Conservation (phyloP, 2,113 vertebrate genomes). For the Cyprinodon brontotheroides region DNA sequence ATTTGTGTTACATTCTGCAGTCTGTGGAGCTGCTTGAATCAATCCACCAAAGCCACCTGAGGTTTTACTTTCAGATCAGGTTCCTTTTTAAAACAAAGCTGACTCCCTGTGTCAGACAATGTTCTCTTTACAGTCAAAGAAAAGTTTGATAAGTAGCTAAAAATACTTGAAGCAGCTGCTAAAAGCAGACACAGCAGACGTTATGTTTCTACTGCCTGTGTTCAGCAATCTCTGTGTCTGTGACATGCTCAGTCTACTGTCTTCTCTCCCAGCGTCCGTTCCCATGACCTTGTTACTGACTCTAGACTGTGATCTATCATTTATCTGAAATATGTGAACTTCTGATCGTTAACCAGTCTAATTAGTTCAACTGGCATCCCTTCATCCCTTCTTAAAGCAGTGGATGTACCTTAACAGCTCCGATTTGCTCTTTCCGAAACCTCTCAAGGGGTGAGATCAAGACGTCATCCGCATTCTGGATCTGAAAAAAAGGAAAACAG, state of each 20-base stretch:
- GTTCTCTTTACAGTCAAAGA: background rate
- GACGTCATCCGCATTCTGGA: constrained; percentile 97
- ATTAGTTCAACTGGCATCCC: background rate
- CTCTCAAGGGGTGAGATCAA: constrained; percentile 96
- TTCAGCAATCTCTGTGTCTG: constrained; percentile 48
- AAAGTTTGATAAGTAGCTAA: constrained; percentile 28
- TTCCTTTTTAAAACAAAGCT: constrained; percentile 1
- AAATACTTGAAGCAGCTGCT: constrained; percentile 50
- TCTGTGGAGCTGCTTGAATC: background rate
- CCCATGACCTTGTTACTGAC: constrained; percentile 72
- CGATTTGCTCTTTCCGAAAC: constrained; percentile 98
- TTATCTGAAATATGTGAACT: constrained; percentile 50
- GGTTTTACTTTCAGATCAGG: constrained; percentile 38
- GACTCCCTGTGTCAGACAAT: background rate
- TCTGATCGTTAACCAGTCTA: constrained; percentile 27
- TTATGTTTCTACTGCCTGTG: constrained; percentile 59
- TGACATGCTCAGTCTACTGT: constrained; percentile 28
- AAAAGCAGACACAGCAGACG: constrained; percentile 61
- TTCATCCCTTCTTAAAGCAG: background rate
- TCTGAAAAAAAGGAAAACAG: constrained; percentile 79
- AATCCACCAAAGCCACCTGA: background rate
- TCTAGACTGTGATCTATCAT: constrained; percentile 36
- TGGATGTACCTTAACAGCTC: constrained; percentile 91
- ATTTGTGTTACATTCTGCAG: constrained; percentile 57
- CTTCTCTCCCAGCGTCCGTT: constrained; percentile 53